phyloP scores from a whole-genome alignment of 2,888 invertebrate genomes.

The Acanthococcus lagerstroemiae region DNA sequence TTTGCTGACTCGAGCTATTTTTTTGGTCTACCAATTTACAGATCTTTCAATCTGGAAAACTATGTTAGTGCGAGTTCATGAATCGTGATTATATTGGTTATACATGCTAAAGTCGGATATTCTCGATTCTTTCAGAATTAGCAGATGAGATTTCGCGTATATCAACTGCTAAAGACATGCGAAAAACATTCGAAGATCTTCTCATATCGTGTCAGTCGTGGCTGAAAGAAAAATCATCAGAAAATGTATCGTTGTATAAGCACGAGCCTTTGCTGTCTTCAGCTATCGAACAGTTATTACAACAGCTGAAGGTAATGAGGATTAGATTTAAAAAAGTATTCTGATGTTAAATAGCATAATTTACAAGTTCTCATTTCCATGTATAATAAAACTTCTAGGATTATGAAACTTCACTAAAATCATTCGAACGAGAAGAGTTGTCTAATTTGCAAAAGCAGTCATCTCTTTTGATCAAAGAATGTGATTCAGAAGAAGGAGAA shows the following conservation, averaged over 20 bases:
- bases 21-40: too few species aligned
- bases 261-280: conserved; percentile 67
- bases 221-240: conserved; percentile 18
- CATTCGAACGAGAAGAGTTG: conserved; percentile 63
- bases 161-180: not conserved
- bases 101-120: too few species aligned
- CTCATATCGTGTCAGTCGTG: conserved; percentile 14
- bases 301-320: conserved; percentile 55
- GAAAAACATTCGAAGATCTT: conserved; percentile 25
- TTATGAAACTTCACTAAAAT: conserved; percentile 63
- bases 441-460: conserved; percentile 67
- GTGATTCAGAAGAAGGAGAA: conserved; percentile 51
- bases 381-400: conserved; percentile 43
- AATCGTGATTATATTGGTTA: too few species aligned
- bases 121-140: conserved; percentile 17
- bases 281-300: conserved; percentile 73
- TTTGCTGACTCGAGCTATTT: too few species aligned
- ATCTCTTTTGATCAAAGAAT: conserved; percentile 66
- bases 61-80: too few species aligned
- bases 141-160: conserved; percentile 6
- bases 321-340: not conserved
- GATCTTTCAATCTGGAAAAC: too few species aligned
- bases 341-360: not conserved
- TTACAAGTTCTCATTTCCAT: not conserved
- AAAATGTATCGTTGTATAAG: conserved; percentile 40